These are phyloP conservation scores for Liparis tanakae DNA, from an alignment of 2,797 vertebrate genomes.

Conservation along the genomic window DNA sequence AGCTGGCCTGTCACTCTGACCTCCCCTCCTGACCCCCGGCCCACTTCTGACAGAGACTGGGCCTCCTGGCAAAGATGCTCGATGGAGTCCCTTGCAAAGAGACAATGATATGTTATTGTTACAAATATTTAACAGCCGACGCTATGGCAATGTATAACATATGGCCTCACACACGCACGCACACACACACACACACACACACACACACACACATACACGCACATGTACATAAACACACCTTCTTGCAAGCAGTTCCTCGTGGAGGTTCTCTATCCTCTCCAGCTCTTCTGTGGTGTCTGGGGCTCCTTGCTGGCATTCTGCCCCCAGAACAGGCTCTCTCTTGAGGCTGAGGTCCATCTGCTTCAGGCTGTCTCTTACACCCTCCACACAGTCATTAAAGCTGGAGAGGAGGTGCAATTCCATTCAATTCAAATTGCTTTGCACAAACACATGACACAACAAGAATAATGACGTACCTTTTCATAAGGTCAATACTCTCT, in stretches of 20 bases:
- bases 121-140: constrained; percentile 13
- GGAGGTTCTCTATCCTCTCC: constrained; percentile 89
- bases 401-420: constrained; percentile 68
- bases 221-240: constrained; percentile 80
- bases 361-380: constrained; percentile 87
- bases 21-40: constrained; percentile 86
- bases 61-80: constrained; percentile 89
- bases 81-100: constrained; percentile 86
- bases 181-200: too few relatives aligned
- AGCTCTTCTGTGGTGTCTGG: constrained; percentile 89
- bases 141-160: constrained; percentile 16
- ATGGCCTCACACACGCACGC: not conserved
- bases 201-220: not conserved
- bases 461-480: constrained; percentile 66
- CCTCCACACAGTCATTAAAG: constrained; percentile 88
- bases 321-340: constrained; percentile 81
- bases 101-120: constrained; percentile 16
- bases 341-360: constrained; percentile 89
- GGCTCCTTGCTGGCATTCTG: constrained; percentile 84
- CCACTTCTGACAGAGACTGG: constrained; percentile 87
- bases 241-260: constrained; percentile 88
- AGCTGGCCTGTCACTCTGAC: constrained; percentile 86
- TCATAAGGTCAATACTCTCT: constrained; percentile 85
- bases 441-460: constrained; percentile 7
- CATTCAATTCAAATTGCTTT: constrained; percentile 24